Evolutionary conservation across 2,888 invertebrate species (phyloP).

Genomic region (Biston betularia): DNA sequence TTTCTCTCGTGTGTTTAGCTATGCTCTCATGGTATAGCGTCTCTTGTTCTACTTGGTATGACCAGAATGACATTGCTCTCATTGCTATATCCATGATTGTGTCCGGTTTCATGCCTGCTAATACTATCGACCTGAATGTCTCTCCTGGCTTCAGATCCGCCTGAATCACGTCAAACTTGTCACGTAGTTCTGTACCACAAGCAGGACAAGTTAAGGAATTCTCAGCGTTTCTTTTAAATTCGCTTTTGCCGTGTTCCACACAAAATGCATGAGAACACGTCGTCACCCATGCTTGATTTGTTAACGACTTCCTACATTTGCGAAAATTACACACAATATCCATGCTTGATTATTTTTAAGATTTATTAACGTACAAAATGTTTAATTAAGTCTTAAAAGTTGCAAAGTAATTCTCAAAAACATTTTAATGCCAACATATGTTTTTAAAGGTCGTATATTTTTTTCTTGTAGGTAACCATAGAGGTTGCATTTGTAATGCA

Average conservation of each 20-base stretch:
- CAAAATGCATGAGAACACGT: conserved; percentile 86
- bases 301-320: conserved; percentile 79
- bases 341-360: conserved; percentile 45
- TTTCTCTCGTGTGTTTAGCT: conserved; percentile 78
- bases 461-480: neutral
- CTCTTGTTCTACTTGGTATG: conserved; percentile 83
- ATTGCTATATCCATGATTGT: conserved; percentile 84
- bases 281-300: conserved; percentile 82
- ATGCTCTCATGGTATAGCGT: conserved; percentile 80
- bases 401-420: neutral
- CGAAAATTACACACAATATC: conserved; percentile 84
- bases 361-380: neutral
- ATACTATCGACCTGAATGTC: conserved; percentile 82
- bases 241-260: conserved; percentile 81
- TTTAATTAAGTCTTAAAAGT: neutral
- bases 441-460: neutral
- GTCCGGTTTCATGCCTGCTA: conserved; percentile 84
- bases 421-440: neutral
- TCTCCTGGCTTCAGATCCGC: conserved; percentile 82
- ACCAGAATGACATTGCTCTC: conserved; percentile 85
- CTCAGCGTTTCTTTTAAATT: conserved; percentile 77
- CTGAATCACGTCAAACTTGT: conserved; percentile 84
- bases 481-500: no score
- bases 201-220: conserved; percentile 81
- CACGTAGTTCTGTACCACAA: conserved; percentile 78